phyloP scores from a whole-genome alignment of 2,113 vertebrate genomes.

The Xenopus borealis region DNA sequence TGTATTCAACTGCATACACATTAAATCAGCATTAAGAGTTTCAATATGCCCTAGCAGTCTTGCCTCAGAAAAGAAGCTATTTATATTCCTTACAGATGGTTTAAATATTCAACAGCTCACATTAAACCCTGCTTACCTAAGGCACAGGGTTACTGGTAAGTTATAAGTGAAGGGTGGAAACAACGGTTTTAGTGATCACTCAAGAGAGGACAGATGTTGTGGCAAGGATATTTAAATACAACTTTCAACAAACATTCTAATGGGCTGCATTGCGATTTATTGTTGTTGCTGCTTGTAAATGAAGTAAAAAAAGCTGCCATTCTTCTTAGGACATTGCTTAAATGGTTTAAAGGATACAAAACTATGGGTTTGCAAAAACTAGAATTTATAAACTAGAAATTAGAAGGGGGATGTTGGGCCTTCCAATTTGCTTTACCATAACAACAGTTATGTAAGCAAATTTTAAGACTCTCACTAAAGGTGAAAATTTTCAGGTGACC shows the following conservation, averaged over 20 bases:
- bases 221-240: conserved; percentile 3
- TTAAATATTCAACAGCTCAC: conserved; percentile 56
- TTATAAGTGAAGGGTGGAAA: conserved; percentile 2
- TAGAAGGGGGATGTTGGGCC: too few relatives aligned
- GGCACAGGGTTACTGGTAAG: conserved; percentile 47
- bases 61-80: conserved; percentile 15
- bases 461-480: too few relatives aligned
- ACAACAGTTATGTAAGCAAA: too few relatives aligned
- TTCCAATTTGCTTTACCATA: too few relatives aligned
- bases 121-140: conserved; percentile 50
- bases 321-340: not conserved
- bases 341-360: too few relatives aligned
- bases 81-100: conserved; percentile 40
- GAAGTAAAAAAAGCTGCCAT: not conserved
- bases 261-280: not conserved
- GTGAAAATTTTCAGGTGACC: too few relatives aligned
- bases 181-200: not conserved
- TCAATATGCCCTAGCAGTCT: conserved; percentile 21
- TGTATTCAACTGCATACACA: conserved; percentile 15
- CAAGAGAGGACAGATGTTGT: not conserved
- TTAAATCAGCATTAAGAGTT: conserved; percentile 28
- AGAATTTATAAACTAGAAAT: too few relatives aligned
- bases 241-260: not conserved
- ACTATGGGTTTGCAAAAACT: too few relatives aligned
- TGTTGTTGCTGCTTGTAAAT: not conserved